Base-by-base conservation (phyloP, 1,140 invertebrate genomes). In the Pissodes strobi region DNA sequence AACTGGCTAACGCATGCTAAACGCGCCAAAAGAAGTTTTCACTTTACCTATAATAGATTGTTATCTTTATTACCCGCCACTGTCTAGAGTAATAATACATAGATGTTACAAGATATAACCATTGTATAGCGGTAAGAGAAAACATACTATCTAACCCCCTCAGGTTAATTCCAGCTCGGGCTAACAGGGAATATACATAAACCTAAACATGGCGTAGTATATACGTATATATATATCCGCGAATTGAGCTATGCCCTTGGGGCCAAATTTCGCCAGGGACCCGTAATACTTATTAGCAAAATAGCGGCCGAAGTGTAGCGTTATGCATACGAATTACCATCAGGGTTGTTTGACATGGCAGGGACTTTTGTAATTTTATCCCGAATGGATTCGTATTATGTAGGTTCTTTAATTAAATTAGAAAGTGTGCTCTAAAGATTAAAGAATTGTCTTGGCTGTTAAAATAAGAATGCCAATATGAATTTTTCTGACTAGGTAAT, bases 321-420 rank as follows among this genome's bases (percentile, higher is more conserved):
- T 43, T 61, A 53, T 51, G 59, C 46, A 61, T 61, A 52, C 46
- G 59, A 53, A 61, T 51, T 61, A 30, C 22, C 39, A 45, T 46
- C 59, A 41, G 46, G 27, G 19, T 39, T 61, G 59, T 61, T 51
- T 19, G 56, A 59, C 43, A 48, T 34, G 41, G 23, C 18, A 25
- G 56, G 38, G 23, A 59, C 56, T 59, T 37, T 46, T 18, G 56
- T 59, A 30, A 30, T 59, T 59, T 23, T 13, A 2, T 12, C 15
- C 6, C 12, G n/a, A 45, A 45, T 39, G n/a, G n/a, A n/a, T n/a
- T n/a, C n/a, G n/a, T n/a, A n/a, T n/a, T n/a, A n/a, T n/a, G n/a
- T n/a, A n/a, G n/a, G n/a, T n/a, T n/a, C n/a, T n/a, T n/a, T n/a
- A n/a, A n/a, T n/a, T n/a, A n/a, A n/a, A n/a, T n/a, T n/a, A n/a